Conservation (phyloP, 2,797 vertebrate species). For the Hypotaenidia okinawae region DNA sequence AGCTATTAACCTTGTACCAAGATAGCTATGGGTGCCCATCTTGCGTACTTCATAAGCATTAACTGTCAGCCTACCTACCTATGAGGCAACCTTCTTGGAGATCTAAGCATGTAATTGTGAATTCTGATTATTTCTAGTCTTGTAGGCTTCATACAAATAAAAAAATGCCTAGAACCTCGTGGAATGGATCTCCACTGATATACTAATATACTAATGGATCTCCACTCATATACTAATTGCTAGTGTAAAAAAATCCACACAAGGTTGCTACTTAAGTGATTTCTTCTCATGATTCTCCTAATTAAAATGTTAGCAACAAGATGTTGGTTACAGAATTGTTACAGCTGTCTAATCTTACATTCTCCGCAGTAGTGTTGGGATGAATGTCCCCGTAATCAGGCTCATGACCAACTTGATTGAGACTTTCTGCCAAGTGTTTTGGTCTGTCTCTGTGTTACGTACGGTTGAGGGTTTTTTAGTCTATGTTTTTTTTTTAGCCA, state of each 20-base stretch:
- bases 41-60: neutral
- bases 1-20: neutral
- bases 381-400: neutral
- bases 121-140: neutral
- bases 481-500: neutral
- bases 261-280: neutral
- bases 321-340: neutral
- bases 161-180: neutral
- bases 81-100: accelerated
- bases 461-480: neutral
- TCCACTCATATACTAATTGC: neutral
- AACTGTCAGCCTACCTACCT: neutral
- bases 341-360: neutral
- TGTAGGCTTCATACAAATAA: neutral
- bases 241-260: neutral
- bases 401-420: neutral
- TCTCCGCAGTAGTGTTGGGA: neutral
- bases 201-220: neutral
- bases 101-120: neutral
- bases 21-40: neutral
- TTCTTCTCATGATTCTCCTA: neutral
- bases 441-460: neutral
- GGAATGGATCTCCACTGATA: neutral
- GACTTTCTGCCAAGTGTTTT: neutral
- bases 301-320: neutral